A percentile compares a stretch with the other conserved stretches of the same genome.
Evolutionary conservation across 2,888 invertebrate genomes (phyloP).

Genomic region (Elysia crispata): DNA sequence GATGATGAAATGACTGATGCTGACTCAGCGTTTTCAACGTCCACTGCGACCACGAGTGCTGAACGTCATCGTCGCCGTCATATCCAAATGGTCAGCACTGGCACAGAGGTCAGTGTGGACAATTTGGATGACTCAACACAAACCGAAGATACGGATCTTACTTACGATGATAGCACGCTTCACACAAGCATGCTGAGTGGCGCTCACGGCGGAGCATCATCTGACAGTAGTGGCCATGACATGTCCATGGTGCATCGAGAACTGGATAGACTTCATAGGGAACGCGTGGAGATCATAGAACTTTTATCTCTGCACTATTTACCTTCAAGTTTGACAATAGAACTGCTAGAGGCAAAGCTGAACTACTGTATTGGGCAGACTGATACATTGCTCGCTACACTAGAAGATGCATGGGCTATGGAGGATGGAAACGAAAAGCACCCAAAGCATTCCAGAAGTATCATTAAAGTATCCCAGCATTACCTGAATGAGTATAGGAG

Average conservation of each 20-base stretch:
- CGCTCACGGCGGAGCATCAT: constrained; percentile 10
- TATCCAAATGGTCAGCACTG: constrained; percentile 50
- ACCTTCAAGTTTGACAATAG: constrained; percentile 75
- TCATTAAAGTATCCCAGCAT: constrained; percentile 60
- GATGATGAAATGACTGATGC: constrained; percentile 5
- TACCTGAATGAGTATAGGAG: constrained; percentile 67
- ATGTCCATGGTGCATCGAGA: constrained; percentile 61
- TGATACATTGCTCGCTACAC: constrained; percentile 72
- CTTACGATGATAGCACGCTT: constrained; percentile 40
- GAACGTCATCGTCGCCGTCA: background rate
- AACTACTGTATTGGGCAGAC: constrained; percentile 78
- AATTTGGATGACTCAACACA: constrained; percentile 66
- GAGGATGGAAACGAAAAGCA: constrained; percentile 46
- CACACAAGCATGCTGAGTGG: constrained; percentile 17
- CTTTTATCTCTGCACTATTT: constrained; percentile 72
- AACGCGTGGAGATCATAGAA: constrained; percentile 73
- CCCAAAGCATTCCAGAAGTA: constrained; percentile 29
- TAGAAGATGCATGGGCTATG: constrained; percentile 68
- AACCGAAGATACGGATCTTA: constrained; percentile 53
- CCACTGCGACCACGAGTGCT: background rate
- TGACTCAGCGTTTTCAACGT: constrained; percentile 30
- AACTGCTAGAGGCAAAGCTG: constrained; percentile 77
- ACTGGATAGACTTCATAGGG: constrained; percentile 71
- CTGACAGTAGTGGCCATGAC: constrained; percentile 32
- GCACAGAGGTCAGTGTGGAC: constrained; percentile 57